Evolutionary conservation across 2,113 vertebrate species (phyloP).

Genomic region (Brevimyrus niger): DNA sequence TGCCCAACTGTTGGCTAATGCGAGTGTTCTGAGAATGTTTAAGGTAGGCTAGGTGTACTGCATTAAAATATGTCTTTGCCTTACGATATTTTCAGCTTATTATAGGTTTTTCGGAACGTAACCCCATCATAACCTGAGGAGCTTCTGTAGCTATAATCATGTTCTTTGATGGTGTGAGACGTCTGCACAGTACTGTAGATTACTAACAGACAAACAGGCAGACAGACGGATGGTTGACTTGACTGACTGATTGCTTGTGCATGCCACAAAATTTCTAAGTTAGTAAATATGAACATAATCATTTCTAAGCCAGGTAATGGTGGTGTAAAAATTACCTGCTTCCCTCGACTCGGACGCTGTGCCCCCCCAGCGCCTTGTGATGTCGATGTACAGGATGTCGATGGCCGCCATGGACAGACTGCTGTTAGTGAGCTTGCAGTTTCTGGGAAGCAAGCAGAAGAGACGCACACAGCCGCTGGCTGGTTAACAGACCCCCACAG

Average conservation of each 20-base stretch:
- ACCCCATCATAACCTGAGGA: not conserved
- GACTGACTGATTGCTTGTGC: not conserved
- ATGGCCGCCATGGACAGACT: conserved; percentile 86
- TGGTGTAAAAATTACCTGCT: conserved; percentile 60
- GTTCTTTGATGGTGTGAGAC: not conserved
- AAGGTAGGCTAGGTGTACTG: too few species aligned
- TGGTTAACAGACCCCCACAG: not conserved
- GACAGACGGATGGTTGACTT: not conserved
- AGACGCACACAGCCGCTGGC: not conserved
- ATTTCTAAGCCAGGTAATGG: not conserved
- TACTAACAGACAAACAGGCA: not conserved
- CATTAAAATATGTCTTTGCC: not conserved
- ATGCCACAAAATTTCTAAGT: not conserved
- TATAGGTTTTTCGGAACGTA: not conserved
- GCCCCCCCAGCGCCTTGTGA: conserved; percentile 81
- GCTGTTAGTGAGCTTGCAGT: conserved; percentile 82
- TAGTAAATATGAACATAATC: not conserved
- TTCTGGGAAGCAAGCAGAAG: conserved; percentile 56
- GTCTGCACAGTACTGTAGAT: not conserved
- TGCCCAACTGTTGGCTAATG: too few species aligned
- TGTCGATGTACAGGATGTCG: conserved; percentile 95
- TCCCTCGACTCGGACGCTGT: conserved; percentile 69
- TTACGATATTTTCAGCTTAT: not conserved
- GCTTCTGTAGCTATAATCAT: not conserved
- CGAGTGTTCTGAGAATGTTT: too few species aligned